Evolutionary conservation across 2,797 vertebrate genomes (phyloP).

Genomic region (Lagocephalus sceleratus): DNA sequence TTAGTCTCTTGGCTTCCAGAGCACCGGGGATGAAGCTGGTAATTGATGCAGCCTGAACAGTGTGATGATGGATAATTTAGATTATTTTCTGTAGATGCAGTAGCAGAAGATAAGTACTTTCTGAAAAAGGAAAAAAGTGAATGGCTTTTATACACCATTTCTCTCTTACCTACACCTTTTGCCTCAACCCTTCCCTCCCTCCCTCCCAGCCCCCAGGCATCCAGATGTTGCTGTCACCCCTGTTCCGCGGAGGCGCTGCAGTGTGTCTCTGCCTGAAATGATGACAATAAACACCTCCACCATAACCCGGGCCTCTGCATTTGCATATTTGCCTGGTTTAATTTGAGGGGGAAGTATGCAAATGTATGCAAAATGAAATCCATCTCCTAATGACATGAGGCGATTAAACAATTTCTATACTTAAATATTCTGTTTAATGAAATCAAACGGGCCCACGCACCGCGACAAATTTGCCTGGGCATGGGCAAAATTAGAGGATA

Average conservation of each 20-base stretch:
- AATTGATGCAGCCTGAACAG: slow-evolving; percentile 54
- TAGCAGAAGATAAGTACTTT: slow-evolving; percentile 12
- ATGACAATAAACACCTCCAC: slow-evolving; percentile 95
- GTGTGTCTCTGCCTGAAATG: slow-evolving; percentile 87
- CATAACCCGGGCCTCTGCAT: slow-evolving; percentile 85
- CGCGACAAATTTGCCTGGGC: slow-evolving; percentile 90
- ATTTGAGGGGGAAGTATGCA: slow-evolving; percentile 92
- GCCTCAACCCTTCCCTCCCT: slow-evolving; percentile 36
- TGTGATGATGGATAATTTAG: slow-evolving; percentile 42
- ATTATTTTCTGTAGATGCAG: slow-evolving; percentile 12
- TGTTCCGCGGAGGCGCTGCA: slow-evolving; percentile 79
- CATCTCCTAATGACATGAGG: slow-evolving; percentile 98
- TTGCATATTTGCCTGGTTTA: slow-evolving; percentile 89
- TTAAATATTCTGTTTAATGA: slow-evolving; percentile 99
- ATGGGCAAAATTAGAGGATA: slow-evolving; percentile 85
- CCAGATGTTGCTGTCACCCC: slow-evolving; percentile 78
- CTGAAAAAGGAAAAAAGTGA: slow-evolving; percentile 37
- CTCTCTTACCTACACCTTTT: slow-evolving; percentile 55
- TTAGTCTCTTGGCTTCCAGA: slow-evolving; percentile 42
- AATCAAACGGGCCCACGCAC: slow-evolving; percentile 92
- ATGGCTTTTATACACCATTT: slow-evolving; percentile 48
- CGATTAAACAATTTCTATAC: slow-evolving; percentile 99
- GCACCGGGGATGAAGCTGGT: slow-evolving; percentile 53
- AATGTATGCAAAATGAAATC: slow-evolving; percentile 99
- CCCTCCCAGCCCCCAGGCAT: slow-evolving; percentile 55